Evolutionary conservation across 2,797 vertebrate species (phyloP).

Genomic region (Antennarius maculatus): DNA sequence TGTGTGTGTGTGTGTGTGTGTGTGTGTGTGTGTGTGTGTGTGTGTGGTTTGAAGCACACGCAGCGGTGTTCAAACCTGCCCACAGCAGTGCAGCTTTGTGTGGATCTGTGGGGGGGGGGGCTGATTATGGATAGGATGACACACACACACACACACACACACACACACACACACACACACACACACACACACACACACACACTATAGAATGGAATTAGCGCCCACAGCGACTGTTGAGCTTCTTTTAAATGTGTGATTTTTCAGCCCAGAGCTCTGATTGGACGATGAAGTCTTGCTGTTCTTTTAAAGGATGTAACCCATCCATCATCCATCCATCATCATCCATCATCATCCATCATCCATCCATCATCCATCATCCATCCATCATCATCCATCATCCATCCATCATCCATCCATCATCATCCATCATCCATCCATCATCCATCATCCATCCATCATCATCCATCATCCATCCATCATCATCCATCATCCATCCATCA

Average conservation of each 20-base stretch:
- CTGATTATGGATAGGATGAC: conserved; percentile 59
- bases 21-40: conserved; percentile 17
- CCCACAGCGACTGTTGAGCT: conserved; percentile 28
- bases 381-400: too few relatives aligned
- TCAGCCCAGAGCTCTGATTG: background rate
- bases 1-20: conserved; percentile 3
- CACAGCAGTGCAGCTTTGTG: conserved; percentile 51
- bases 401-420: too few relatives aligned
- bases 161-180: conserved; percentile 12
- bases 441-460: too few relatives aligned
- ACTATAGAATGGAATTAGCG: conserved; percentile 41
- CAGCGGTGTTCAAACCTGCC: conserved; percentile 59
- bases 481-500: too few relatives aligned
- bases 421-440: too few relatives aligned
- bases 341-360: too few relatives aligned
- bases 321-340: too few relatives aligned
- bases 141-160: conserved; percentile 28
- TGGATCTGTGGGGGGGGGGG: conserved; percentile 50
- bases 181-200: conserved; percentile 16
- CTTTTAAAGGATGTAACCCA: too few relatives aligned
- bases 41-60: conserved; percentile 35
- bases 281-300: background rate
- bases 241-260: conserved; percentile 7
- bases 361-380: too few relatives aligned
- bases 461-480: too few relatives aligned